Conservation (phyloP, 2,797 vertebrate genomes). For the Betta splendens region DNA sequence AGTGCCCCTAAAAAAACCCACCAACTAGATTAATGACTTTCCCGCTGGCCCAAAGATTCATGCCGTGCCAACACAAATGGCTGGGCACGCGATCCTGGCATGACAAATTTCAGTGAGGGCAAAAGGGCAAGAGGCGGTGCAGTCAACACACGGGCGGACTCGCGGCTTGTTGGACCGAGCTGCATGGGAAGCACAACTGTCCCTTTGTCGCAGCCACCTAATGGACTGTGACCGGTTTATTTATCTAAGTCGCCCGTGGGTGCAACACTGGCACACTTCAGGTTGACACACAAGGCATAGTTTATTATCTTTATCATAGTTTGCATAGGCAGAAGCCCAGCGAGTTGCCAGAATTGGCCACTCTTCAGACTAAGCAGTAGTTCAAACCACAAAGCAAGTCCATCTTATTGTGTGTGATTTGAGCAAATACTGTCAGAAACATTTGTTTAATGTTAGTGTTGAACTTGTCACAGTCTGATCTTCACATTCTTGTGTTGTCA, state of each 20-base stretch:
- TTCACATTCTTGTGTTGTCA: conserved; percentile 23
- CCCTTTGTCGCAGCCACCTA: conserved; percentile 60
- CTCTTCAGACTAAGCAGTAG: no score
- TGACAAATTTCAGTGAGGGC: conserved; percentile 56
- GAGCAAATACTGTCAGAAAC: conserved; percentile 9
- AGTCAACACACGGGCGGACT: conserved; percentile 12
- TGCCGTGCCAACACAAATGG: conserved; percentile 74
- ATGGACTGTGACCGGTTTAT: conserved; percentile 82
- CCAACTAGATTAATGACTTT: conserved; percentile 66
- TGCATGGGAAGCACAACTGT: no score
- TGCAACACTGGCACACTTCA: conserved; percentile 58
- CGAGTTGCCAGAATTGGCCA: no score
- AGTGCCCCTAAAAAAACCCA: conserved; percentile 58
- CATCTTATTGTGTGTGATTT: conserved; percentile 13
- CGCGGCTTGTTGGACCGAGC: conserved; percentile 41
- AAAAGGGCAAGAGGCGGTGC: conserved; percentile 54
- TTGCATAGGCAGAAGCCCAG: no score
- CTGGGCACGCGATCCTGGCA: conserved; percentile 60
- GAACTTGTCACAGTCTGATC: conserved; percentile 30
- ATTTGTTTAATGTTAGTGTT: conserved; percentile 37
- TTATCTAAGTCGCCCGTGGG: conserved; percentile 69
- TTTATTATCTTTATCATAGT: conserved; percentile 44
- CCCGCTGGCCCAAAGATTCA: conserved; percentile 61
- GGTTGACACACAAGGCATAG: conserved; percentile 69
- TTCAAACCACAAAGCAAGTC: conserved; percentile 5